Conservation (phyloP, 23 tunicate species). For the Diplosoma virens region DNA sequence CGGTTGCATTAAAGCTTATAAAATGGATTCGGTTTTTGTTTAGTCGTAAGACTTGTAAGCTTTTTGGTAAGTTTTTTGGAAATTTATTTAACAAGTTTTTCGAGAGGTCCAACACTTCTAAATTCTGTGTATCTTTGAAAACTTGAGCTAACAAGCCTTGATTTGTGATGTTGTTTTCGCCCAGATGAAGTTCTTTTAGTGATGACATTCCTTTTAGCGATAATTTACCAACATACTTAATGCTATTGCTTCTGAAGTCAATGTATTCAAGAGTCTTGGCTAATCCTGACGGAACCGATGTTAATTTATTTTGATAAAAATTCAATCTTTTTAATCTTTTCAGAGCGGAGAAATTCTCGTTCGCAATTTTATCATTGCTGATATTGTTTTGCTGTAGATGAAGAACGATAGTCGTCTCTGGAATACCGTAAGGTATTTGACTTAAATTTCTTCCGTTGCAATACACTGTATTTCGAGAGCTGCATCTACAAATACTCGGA, state of each 20-base stretch:
- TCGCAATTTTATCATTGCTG: constrained; percentile 47
- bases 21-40: constrained; percentile 39
- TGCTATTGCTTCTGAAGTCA: constrained; percentile 30
- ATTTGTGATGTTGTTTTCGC: constrained; percentile 74
- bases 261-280: constrained; percentile 29
- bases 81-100: constrained; percentile 44
- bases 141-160: constrained; percentile 61
- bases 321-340: constrained; percentile 19
- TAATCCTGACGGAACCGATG: constrained; percentile 55
- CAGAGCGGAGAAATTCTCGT: constrained; percentile 18
- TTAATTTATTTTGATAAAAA: constrained; percentile 43
- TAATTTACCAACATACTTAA: constrained; percentile 40
- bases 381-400: constrained; percentile 56
- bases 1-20: constrained; percentile 9
- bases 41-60: constrained; percentile 23
- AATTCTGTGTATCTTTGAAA: constrained; percentile 39
- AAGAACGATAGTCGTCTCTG: constrained; percentile 37
- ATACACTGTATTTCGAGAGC: constrained; percentile 53
- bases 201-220: constrained; percentile 31
- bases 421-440: constrained; percentile 71
- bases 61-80: constrained; percentile 50
- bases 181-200: constrained; percentile 49
- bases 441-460: constrained; percentile 48
- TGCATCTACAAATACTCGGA: constrained; percentile 73
- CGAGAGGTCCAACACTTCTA: constrained; percentile 36